Percentiles rank a stretch among this genome's conserved stretches.
Conservation (phyloP, 2,888 invertebrate species). For the Chymomyza amoena region DNA sequence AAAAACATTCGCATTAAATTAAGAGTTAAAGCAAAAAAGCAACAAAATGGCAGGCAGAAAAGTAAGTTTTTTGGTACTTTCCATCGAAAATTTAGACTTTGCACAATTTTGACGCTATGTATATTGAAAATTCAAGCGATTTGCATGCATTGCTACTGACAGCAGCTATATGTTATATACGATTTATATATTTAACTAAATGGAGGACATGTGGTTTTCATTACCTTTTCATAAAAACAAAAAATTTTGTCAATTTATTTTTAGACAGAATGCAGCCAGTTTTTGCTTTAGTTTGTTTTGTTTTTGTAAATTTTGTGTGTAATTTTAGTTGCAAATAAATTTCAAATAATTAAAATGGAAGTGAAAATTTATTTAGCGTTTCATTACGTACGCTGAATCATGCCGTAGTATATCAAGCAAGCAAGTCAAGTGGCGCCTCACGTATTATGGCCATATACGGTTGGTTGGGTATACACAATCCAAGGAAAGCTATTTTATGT, state of each 20-base stretch:
- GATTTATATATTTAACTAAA: conserved; percentile 18
- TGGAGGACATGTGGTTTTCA: conserved; percentile 71
- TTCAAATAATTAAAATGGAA: conserved; percentile 71
- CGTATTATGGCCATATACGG: conserved; percentile 27
- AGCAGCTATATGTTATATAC: not conserved
- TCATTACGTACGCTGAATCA: conserved; percentile 61
- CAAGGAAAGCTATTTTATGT: not conserved
- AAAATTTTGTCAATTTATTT: conserved; percentile 60
- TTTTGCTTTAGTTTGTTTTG: conserved; percentile 27
- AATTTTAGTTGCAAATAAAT: conserved; percentile 66
- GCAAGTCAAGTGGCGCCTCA: conserved; percentile 53
- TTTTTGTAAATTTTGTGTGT: conserved; percentile 37
- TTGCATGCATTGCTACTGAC: not conserved
- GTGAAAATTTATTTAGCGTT: conserved; percentile 69
- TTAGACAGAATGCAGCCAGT: conserved; percentile 42
- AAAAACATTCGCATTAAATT: conserved; percentile 22
- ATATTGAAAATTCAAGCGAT: conserved; percentile 24
- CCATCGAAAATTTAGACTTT: conserved; percentile 10
- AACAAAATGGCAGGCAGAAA: conserved; percentile 68
- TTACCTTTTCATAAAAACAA: conserved; percentile 62
- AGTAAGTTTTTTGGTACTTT: conserved; percentile 61
- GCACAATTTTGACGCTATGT: conserved; percentile 16
- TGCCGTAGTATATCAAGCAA: conserved; percentile 12
- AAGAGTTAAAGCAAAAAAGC: conserved; percentile 6
- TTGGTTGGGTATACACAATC: not conserved